phyloP scores from a whole-genome alignment of 2,888 invertebrate species.

The Archaeoteleia sp. region DNA sequence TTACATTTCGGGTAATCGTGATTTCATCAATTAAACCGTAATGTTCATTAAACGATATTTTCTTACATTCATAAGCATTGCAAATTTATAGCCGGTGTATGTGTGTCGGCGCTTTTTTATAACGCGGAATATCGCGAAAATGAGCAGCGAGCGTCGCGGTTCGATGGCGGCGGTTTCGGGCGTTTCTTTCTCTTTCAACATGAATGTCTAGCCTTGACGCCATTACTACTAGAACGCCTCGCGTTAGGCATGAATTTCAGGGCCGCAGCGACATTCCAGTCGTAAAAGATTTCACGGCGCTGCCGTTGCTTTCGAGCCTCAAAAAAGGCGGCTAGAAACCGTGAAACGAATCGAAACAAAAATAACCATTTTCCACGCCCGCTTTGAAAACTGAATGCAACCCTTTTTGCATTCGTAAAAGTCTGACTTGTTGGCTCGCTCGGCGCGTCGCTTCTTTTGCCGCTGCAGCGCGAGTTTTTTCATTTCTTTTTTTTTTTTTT shows the following conservation, averaged over 20 bases:
- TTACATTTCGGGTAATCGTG: too few relatives aligned
- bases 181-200: conserved; percentile 54
- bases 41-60: too few relatives aligned
- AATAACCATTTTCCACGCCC: conserved; percentile 18
- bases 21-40: too few relatives aligned
- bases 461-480: too few relatives aligned
- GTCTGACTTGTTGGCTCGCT: background rate
- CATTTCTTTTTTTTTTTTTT: too few relatives aligned
- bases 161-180: conserved; percentile 50
- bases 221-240: conserved; percentile 53
- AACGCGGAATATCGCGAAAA: conserved; percentile 26
- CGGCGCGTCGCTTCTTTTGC: too few relatives aligned
- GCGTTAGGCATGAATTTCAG: conserved; percentile 51
- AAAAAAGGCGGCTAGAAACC: conserved; percentile 10
- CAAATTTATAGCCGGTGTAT: too few relatives aligned
- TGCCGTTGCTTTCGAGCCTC: conserved; percentile 46
- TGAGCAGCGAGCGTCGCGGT: conserved; percentile 37
- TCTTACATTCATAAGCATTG: too few relatives aligned
- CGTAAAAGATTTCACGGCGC: conserved; percentile 46
- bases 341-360: conserved; percentile 10
- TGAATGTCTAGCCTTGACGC: conserved; percentile 55
- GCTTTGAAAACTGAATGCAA: background rate
- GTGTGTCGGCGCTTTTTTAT: too few relatives aligned
- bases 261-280: conserved; percentile 52
- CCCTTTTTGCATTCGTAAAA: background rate